Evolutionary conservation across 2,113 vertebrate genomes (phyloP).

Genomic region (Cynopterus brachyotis): DNA sequence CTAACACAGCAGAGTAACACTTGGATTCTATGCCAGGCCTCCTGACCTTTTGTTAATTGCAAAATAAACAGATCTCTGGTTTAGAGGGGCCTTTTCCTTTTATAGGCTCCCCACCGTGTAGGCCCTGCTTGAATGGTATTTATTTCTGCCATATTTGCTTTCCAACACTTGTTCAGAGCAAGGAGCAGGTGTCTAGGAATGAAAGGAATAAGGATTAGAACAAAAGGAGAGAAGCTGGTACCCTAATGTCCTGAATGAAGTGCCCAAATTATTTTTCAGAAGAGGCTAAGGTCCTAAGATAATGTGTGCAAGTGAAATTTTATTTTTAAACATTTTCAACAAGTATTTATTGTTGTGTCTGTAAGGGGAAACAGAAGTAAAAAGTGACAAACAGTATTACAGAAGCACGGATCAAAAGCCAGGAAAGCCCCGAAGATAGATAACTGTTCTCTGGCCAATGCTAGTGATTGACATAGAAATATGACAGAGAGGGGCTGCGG

Average conservation of each 20-base stretch:
- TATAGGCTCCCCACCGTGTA: conserved; percentile 75
- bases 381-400: background rate
- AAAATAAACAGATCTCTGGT: conserved; percentile 78
- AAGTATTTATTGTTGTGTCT: background rate
- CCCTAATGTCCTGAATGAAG: background rate
- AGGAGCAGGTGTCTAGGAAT: conserved; percentile 65
- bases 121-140: conserved; percentile 70
- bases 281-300: background rate
- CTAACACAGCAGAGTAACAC: conserved; percentile 67
- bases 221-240: conserved; percentile 52
- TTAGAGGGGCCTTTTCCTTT: conserved; percentile 74
- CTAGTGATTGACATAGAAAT: background rate
- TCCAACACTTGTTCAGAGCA: conserved; percentile 69
- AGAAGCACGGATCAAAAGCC: background rate
- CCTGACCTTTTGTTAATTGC: conserved; percentile 78
- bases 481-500: background rate
- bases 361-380: background rate
- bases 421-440: background rate
- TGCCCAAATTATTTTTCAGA: conserved; percentile 2
- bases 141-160: conserved; percentile 77
- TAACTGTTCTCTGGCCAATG: background rate
- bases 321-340: background rate
- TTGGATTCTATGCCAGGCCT: conserved; percentile 66
- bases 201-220: background rate
- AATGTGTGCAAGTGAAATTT: background rate